These are phyloP conservation scores for Rambutsinella grinnellia DNA, from an alignment of 2,888 invertebrate species.

Conservation along the genomic window DNA sequence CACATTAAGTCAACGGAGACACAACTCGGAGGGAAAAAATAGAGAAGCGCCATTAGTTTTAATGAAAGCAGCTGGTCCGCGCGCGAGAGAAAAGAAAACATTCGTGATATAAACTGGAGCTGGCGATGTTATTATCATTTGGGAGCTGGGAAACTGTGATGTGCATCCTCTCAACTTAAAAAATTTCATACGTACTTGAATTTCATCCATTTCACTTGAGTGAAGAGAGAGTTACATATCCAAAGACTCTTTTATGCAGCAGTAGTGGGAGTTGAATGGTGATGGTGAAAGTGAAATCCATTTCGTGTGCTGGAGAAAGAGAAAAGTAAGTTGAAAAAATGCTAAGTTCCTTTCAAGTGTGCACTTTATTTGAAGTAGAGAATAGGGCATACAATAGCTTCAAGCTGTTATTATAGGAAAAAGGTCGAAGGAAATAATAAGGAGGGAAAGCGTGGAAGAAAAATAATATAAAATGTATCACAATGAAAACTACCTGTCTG, in stretches of 20 bases:
- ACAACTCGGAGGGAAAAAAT: constrained; percentile 9
- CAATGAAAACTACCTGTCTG: constrained; percentile 46
- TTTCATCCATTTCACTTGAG: neutral
- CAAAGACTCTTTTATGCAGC: no score
- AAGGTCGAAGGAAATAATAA: neutral
- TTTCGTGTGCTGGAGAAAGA: neutral
- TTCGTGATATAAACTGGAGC: neutral
- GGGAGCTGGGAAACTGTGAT: constrained; percentile 20
- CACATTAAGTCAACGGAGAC: constrained; percentile 17
- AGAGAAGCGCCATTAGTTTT: constrained; percentile 36
- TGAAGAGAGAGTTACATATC: no score
- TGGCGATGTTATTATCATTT: neutral
- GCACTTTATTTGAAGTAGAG: constrained; percentile 36
- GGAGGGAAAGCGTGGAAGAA: neutral
- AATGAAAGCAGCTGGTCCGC: constrained; percentile 44
- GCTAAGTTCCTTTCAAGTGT: constrained; percentile 29
- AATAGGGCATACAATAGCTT: constrained; percentile 4
- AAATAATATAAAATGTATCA: constrained; percentile 16
- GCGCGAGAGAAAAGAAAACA: neutral
- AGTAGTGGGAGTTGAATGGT: neutral
- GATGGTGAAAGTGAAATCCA: neutral
- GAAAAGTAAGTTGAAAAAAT: constrained; percentile 24
- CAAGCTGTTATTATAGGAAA: neutral
- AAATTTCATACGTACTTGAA: neutral
- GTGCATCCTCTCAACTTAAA: neutral